A percentile compares a stretch with the other conserved stretches of the same genome.
phyloP scores from a whole-genome alignment of 2,797 vertebrate genomes.

The Dallia pectoralis region DNA sequence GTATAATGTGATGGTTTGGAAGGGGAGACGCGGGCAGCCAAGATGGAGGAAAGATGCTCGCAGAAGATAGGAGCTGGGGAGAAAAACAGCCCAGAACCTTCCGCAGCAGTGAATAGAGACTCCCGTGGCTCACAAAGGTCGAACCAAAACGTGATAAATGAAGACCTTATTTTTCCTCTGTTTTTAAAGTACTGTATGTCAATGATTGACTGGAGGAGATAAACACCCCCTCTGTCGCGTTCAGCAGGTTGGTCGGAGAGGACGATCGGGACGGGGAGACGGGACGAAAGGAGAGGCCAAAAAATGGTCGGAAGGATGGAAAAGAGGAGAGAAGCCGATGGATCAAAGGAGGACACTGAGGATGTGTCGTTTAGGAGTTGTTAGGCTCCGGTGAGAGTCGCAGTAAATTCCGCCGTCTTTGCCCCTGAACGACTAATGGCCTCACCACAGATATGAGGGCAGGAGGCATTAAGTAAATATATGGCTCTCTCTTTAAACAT shows the following conservation, averaged over 20 bases:
- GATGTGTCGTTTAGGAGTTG: slow-evolving; percentile 55
- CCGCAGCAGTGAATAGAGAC: slow-evolving; percentile 15
- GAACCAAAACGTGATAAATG: slow-evolving; percentile 20
- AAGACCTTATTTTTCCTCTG: slow-evolving; percentile 8
- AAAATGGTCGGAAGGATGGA: slow-evolving; percentile 6
- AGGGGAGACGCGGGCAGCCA: slow-evolving; percentile 29
- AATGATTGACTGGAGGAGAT: slow-evolving; percentile 18
- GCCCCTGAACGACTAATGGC: slow-evolving; percentile 56
- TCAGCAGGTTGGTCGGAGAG: background rate
- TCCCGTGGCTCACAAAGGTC: background rate
- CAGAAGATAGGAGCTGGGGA: background rate
- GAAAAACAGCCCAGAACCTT: slow-evolving; percentile 3
- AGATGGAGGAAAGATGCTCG: slow-evolving; percentile 29
- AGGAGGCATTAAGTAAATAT: slow-evolving; percentile 62
- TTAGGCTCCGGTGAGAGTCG: slow-evolving; percentile 48
- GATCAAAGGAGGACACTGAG: slow-evolving; percentile 17
- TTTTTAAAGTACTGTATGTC: background rate
- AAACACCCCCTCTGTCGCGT: background rate
- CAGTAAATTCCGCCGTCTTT: slow-evolving; percentile 50
- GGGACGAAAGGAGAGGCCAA: slow-evolving; percentile 3
- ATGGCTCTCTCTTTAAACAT: slow-evolving; percentile 58
- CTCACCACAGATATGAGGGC: slow-evolving; percentile 54
- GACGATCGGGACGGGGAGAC: background rate
- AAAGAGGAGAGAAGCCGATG: slow-evolving; percentile 8
- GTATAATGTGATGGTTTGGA: slow-evolving; percentile 47